phyloP scores from a whole-genome alignment of 1,140 invertebrate species.

The Teleopsis dalmanni region DNA sequence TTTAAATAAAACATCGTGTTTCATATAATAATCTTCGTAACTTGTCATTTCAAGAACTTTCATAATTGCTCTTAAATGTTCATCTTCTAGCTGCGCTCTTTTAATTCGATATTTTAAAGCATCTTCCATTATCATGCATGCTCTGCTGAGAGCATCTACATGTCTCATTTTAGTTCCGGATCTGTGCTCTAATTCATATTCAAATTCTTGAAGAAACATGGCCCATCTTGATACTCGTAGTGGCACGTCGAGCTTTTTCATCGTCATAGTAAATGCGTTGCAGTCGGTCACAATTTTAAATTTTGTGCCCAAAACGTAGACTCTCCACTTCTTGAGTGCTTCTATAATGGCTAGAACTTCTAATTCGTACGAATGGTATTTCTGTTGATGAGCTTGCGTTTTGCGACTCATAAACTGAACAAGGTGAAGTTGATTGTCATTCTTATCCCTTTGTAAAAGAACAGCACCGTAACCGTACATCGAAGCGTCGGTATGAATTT shows the following conservation, averaged over 20 bases:
- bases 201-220: constrained; percentile 12
- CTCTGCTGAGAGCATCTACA: too few relatives aligned
- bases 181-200: constrained; percentile 12
- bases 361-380: constrained; percentile 24
- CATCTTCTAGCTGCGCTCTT: too few relatives aligned
- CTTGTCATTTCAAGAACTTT: not conserved
- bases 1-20: constrained; percentile 1
- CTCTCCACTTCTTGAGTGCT: constrained; percentile 12
- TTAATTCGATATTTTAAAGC: not conserved
- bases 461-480: not conserved
- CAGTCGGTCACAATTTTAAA: too few relatives aligned
- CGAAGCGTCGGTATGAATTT: constrained; percentile 12
- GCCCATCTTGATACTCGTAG: constrained; percentile 10
- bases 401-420: constrained; percentile 26
- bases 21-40: not conserved
- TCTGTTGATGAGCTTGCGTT: constrained; percentile 21
- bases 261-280: too few relatives aligned
- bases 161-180: too few relatives aligned
- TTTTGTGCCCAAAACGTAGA: too few relatives aligned
- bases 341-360: constrained; percentile 18
- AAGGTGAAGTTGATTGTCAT: constrained; percentile 18
- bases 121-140: constrained; percentile 1
- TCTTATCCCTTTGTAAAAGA: not conserved
- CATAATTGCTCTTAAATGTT: too few relatives aligned
- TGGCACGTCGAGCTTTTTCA: constrained; percentile 10